phyloP scores from a whole-genome alignment of 2,888 invertebrate genomes.

The Galeruca laticollis region DNA sequence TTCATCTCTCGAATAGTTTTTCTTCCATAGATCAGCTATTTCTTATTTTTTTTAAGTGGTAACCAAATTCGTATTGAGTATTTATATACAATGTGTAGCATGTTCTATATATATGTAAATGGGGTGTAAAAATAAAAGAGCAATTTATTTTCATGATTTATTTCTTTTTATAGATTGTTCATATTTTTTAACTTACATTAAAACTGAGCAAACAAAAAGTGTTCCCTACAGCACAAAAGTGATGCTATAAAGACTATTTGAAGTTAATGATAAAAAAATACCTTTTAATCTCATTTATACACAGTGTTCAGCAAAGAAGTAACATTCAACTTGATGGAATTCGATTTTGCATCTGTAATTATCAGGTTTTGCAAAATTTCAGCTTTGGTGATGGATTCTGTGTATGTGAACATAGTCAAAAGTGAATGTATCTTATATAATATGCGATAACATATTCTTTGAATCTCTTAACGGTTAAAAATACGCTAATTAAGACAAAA shows the following conservation, averaged over 20 bases:
- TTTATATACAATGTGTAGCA: no score
- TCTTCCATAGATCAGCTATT: no score
- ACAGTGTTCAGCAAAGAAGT: background rate
- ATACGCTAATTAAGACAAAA: background rate
- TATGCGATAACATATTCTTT: slow-evolving; percentile 19
- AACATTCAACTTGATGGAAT: background rate
- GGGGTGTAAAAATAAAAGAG: background rate
- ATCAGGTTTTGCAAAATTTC: no score
- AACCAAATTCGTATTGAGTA: no score
- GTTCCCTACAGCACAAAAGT: slow-evolving; percentile 29
- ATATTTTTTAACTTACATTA: slow-evolving; percentile 30
- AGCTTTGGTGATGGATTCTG: no score
- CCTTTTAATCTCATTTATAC: slow-evolving; percentile 19
- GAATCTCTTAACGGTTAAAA: slow-evolving; percentile 25
- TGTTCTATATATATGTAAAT: no score
- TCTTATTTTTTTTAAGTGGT: no score
- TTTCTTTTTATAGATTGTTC: slow-evolving; percentile 33
- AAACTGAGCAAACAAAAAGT: slow-evolving; percentile 39
- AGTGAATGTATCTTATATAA: slow-evolving; percentile 8
- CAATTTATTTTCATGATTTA: slow-evolving; percentile 18
- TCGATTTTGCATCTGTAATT: background rate
- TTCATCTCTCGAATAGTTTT: no score
- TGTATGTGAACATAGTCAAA: slow-evolving; percentile 20
- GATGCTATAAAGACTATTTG: slow-evolving; percentile 30
- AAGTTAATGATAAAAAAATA: slow-evolving; percentile 6